Evolutionary conservation across 2,113 vertebrate genomes (phyloP), one percentile per base, ranked within the genome.

Genomic region (Chelonoidis abingdonii): DNA sequence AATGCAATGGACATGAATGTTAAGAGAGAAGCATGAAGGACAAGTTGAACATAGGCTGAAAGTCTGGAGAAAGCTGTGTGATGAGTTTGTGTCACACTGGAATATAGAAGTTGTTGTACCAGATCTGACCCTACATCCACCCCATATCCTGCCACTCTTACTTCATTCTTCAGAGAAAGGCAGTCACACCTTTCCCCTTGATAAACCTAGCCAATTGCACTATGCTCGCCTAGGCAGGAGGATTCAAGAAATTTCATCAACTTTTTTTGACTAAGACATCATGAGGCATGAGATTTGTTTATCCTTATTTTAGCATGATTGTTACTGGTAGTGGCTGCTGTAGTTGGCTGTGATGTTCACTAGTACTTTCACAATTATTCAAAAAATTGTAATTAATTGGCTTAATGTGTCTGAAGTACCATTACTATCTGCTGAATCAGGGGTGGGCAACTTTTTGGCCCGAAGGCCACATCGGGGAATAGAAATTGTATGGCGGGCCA

Each of bases 81-180:
- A 24, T 78, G 12, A 16, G 25, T 47, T 14, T 78, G 38, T 47
- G 25, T 78, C 75, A 44, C n/a, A 0, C 0, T 4, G 54, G 53
- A 80, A 25, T 29, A 4, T 85, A 53, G 12, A 6, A 19, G n/a
- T 6, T 57, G 16, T 22, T 65, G 4, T 13, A 52, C 1, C 0
- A 1, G 24, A 29, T 86, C 56, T 59, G 17, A 27, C 12, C 13
- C 10, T 9, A n/a, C 4, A 5, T 38, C 65, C 65, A 72, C 38
- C 17, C 19, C n/a, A 21, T 72, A 38, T 38, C 7, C 24, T 47
- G 75, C 25, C 41, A 44, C 25, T 38, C 65, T 47, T 76, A 44
- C 41, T 78, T 78, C 3, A 16, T 47, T 78, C 10, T 78, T 78
- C 75, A 78, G 24, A 78, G 44, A 27, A 47, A 78, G 41, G 24